Evolutionary conservation across 2,113 vertebrate genomes (phyloP).

Genomic region (Anhinga anhinga): DNA sequence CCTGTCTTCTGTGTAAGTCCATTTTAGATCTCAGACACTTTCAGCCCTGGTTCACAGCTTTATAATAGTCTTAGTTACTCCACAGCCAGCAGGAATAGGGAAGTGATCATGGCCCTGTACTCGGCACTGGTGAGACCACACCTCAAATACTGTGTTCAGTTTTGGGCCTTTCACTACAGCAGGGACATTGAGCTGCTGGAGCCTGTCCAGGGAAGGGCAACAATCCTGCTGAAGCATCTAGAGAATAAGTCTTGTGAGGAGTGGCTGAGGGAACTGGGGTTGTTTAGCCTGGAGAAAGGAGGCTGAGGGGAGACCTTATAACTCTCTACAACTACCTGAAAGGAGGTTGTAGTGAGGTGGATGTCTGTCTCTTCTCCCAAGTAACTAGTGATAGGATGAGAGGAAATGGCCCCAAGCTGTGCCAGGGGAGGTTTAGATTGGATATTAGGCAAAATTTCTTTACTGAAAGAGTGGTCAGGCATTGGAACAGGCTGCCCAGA

Average conservation of each 20-base stretch:
- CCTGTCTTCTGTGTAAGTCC: background rate
- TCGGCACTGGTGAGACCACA: background rate
- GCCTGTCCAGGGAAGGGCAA: background rate
- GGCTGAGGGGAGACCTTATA: no score
- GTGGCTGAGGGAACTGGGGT: no score
- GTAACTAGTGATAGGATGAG: accelerated
- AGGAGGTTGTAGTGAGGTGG: background rate
- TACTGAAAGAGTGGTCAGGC: accelerated
- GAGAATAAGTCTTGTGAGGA: background rate
- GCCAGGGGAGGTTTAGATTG: background rate
- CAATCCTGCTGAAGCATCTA: accelerated
- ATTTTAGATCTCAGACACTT: background rate
- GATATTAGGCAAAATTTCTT: background rate
- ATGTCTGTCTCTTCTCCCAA: background rate
- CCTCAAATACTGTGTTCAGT: background rate
- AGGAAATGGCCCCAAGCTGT: background rate
- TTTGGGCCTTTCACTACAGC: background rate
- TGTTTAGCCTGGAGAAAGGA: no score
- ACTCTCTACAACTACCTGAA: background rate
- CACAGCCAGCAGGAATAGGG: background rate
- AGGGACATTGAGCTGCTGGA: background rate
- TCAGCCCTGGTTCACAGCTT: background rate
- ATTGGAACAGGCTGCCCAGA: background rate
- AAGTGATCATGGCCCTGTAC: accelerated
- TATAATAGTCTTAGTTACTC: background rate